Base-by-base conservation (phyloP, 2,888 invertebrate species). In the Alloscopus bannaensis region DNA sequence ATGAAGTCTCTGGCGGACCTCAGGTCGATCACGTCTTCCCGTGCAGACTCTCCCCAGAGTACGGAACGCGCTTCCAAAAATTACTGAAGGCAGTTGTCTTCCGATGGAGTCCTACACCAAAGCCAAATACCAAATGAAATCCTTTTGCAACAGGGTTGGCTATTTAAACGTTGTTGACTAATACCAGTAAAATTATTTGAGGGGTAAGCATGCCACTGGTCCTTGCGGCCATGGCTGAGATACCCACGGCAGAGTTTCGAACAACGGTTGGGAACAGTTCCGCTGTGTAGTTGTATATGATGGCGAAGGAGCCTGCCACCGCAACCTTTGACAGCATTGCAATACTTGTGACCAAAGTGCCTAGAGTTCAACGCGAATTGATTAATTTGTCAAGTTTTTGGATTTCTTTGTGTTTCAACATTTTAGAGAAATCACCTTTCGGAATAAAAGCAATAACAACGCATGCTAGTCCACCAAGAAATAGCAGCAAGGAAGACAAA, bases 221-320 rank as follows among this genome's bases (percentile, higher is more conserved):
- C 31, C 86, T 73, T 11, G 95, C 95, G 86, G 94, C 94, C 94
- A 95, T 95, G 0, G 95, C 93, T 1, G 94, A 94, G 73, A 95
- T 89, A 0, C 95, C 95, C 87, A 95, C 90, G 0, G 94, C 95
- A 0, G 95, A 94, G 87, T 95, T 95, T 40, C 95, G 90, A 1
- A 95, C 91, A 0, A 94, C 95, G 0, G 82, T 81, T 0, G 95
- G 95, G 87, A 95, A 95, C 20, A 95, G 88, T 88, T 95, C 95
- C 0, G 95, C 95, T 0, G 95, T 94, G 87, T 95, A 95, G 86
- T 95, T 95, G 87, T 94, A 95, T 81, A 95, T 92, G 29, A 95
- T 93, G n/a, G 94, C 95, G 88, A 95, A 95, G 0, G 95, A 95
- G 65, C 94, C 93, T 4, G 95, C 87, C 36, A 89, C 88, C 2